These are phyloP conservation scores for Temnopleurus reevesii DNA, from an alignment of 53 echinoderm and acorn worm genomes.

Conservation along the genomic window DNA sequence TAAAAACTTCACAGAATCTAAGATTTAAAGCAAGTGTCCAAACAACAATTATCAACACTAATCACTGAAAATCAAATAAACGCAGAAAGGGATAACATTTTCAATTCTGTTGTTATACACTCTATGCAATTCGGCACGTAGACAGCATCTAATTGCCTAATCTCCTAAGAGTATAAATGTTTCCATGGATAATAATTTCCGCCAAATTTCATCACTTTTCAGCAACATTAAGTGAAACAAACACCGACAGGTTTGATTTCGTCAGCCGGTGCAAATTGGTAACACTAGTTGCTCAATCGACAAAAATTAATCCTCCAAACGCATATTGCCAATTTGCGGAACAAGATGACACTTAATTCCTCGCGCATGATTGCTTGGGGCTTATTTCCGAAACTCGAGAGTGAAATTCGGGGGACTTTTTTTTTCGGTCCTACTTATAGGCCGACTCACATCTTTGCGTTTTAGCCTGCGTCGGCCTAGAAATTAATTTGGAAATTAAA, in stretches of 20 bases:
- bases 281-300: slow-evolving; percentile 1
- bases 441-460: too few relatives aligned
- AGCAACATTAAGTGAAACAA: slow-evolving; percentile 19
- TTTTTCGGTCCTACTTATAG: background rate
- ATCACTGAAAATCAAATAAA: too few relatives aligned
- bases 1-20: too few relatives aligned
- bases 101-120: too few relatives aligned
- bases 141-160: too few relatives aligned
- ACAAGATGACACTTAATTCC: slow-evolving; percentile 26
- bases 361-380: slow-evolving; percentile 2
- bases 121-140: too few relatives aligned
- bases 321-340: slow-evolving; percentile 40
- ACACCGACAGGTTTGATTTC: slow-evolving; percentile 13
- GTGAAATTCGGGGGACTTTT: background rate
- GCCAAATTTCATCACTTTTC: background rate
- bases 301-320: slow-evolving; percentile 5
- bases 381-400: background rate
- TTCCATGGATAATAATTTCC: background rate
- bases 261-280: slow-evolving; percentile 31
- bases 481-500: too few relatives aligned
- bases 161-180: too few relatives aligned
- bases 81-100: too few relatives aligned
- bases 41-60: too few relatives aligned
- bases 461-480: too few relatives aligned
- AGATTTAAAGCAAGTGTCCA: too few relatives aligned